Percentiles rank a stretch among this genome's conserved stretches.
phyloP scores from a whole-genome alignment of 2,113 vertebrate genomes.

The Coracopsis vasa region DNA sequence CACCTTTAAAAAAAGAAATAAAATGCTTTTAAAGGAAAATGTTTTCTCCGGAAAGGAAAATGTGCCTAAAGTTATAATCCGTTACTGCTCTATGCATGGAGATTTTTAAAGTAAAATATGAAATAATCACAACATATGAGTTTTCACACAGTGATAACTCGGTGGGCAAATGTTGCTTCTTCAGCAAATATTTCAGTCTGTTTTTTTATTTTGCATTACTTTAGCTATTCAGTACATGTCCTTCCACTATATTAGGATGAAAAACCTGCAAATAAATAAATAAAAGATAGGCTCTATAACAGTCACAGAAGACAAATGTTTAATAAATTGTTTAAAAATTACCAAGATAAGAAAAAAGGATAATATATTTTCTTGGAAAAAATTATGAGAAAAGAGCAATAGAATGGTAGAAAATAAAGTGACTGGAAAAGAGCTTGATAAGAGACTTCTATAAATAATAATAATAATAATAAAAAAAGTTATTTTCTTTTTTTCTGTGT shows the following conservation, averaged over 20 bases:
- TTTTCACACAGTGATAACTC: not conserved
- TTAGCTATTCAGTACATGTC: not conserved
- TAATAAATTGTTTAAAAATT: not conserved
- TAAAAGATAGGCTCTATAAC: not conserved
- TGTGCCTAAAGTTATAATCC: not conserved
- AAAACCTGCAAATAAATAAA: not conserved
- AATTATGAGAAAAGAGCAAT: not conserved
- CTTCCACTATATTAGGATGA: not conserved
- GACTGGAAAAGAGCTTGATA: not conserved
- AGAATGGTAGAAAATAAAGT: not conserved
- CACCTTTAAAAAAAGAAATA: not conserved
- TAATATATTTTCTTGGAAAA: not conserved
- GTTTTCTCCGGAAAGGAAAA: not conserved
- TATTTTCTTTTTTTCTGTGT: fast-evolving
- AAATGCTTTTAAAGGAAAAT: not conserved
- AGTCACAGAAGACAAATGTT: not conserved
- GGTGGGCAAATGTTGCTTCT: not conserved
- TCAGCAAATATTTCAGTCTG: not conserved
- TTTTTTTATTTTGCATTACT: not conserved
- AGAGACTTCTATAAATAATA: not conserved
- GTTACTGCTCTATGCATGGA: not conserved
- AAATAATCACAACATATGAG: not conserved
- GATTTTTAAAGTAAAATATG: not conserved
- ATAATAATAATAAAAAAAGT: too few relatives aligned
- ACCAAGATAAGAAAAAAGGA: not conserved